These are phyloP conservation scores for Cerceris ruficornis DNA, from an alignment of 2,888 invertebrate genomes.

Conservation along the genomic window DNA sequence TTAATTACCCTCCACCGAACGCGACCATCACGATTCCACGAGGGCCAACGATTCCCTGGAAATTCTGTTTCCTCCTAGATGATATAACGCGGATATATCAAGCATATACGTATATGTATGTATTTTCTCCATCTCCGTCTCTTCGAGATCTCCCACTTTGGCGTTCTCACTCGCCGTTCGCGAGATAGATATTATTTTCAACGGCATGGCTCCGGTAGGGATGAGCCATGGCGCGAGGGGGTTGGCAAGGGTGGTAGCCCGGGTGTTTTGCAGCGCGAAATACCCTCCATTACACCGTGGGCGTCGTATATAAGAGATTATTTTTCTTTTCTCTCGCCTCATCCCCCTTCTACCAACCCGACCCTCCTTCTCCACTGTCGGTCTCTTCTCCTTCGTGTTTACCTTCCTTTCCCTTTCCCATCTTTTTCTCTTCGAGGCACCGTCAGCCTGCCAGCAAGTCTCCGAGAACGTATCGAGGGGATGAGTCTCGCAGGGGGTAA, in stretches of 20 bases:
- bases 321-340: conserved; percentile 74
- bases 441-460: conserved; percentile 62
- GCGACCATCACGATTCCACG: conserved; percentile 32
- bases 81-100: conserved; percentile 58
- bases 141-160: conserved; percentile 29
- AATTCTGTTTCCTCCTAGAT: conserved; percentile 59
- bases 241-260: conserved; percentile 63
- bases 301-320: conserved; percentile 76
- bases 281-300: conserved; percentile 79
- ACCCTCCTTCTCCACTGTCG: not conserved
- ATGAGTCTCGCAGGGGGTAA: conserved; percentile 27
- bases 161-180: conserved; percentile 49
- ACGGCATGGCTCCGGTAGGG: conserved; percentile 63
- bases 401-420: conserved; percentile 35
- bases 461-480: conserved; percentile 34
- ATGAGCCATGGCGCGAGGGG: conserved; percentile 56
- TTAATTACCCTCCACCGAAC: conserved; percentile 43
- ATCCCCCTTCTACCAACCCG: conserved; percentile 20
- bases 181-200: conserved; percentile 77
- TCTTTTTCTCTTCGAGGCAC: conserved; percentile 44
- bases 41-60: conserved; percentile 32
- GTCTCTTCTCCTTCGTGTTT: conserved; percentile 45
- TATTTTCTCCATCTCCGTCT: conserved; percentile 21
- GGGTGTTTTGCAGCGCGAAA: conserved; percentile 79
- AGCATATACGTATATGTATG: conserved; percentile 35